phyloP scores from a whole-genome alignment of 2,113 vertebrate species.

The Rhabdomys dilectus region DNA sequence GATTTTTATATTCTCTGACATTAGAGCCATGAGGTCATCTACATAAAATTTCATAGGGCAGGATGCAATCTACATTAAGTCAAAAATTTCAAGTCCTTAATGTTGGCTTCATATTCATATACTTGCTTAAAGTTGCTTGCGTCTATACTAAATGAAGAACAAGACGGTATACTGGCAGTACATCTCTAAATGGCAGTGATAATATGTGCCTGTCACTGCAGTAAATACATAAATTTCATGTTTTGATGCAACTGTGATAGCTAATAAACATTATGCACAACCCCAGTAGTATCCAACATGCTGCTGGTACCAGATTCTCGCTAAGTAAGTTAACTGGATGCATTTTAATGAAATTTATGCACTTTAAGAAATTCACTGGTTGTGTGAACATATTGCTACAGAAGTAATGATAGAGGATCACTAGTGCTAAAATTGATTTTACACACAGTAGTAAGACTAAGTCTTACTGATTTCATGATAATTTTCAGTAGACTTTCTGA shows the following conservation, averaged over 20 bases:
- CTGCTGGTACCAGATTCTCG: not conserved
- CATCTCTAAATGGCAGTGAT: not conserved
- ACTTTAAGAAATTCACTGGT: conserved; percentile 18
- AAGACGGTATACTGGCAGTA: not conserved
- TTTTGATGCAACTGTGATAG: not conserved
- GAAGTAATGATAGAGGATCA: not conserved
- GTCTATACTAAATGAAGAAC: not conserved
- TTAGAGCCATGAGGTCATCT: not conserved
- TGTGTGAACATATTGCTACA: not conserved
- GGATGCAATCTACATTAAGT: not conserved
- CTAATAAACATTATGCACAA: not conserved
- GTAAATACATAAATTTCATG: conserved; percentile 1
- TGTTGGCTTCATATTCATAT: not conserved
- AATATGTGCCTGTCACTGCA: not conserved
- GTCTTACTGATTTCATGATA: not conserved
- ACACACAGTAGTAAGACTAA: not conserved
- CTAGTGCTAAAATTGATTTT: conserved; percentile 48
- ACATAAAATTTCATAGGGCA: not conserved
- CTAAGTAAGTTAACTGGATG: not conserved
- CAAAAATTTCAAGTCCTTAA: conserved; percentile 25
- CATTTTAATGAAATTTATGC: conserved; percentile 28
- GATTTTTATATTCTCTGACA: not conserved
- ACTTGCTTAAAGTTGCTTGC: not conserved
- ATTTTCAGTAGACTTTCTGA: conserved; percentile 47
- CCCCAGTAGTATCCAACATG: not conserved